Evolutionary conservation across 2,113 vertebrate genomes (phyloP).

Genomic region (Chaenogobius annularis): DNA sequence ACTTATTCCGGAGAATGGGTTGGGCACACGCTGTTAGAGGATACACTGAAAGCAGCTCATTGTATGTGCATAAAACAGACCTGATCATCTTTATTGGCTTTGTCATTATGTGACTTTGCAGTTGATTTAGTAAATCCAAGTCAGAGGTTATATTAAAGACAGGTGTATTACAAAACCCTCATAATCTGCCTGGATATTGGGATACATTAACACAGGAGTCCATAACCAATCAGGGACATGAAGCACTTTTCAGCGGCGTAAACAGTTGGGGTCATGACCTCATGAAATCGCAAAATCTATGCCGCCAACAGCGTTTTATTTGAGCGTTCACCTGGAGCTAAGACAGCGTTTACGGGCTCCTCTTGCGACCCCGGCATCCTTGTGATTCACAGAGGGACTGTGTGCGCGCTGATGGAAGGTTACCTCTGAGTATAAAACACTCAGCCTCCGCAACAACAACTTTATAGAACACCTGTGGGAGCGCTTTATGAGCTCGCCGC

Average conservation of each 20-base stretch:
- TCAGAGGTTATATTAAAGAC: constrained; percentile 50
- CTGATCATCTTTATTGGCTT: constrained; percentile 47
- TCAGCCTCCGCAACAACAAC: constrained; percentile 64
- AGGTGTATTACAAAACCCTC: constrained; percentile 21
- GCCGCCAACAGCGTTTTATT: constrained; percentile 53
- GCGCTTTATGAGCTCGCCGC: constrained; percentile 55
- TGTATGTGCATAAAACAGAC: constrained; percentile 30
- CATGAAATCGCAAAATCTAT: constrained; percentile 54
- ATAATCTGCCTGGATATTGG: constrained; percentile 53
- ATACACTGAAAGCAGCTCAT: constrained; percentile 13
- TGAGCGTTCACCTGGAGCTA: constrained; percentile 51
- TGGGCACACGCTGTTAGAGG: constrained; percentile 15
- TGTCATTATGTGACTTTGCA: constrained; percentile 43
- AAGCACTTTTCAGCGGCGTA: constrained; percentile 47
- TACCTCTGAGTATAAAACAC: constrained; percentile 64
- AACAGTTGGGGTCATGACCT: constrained; percentile 52
- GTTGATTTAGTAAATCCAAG: constrained; percentile 47
- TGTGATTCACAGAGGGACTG: constrained; percentile 54
- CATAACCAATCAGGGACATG: constrained; percentile 50
- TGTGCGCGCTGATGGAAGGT: constrained; percentile 64
- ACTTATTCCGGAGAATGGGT: constrained; percentile 37
- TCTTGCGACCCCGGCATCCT: constrained; percentile 62
- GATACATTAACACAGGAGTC: constrained; percentile 48
- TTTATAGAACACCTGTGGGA: constrained; percentile 71
- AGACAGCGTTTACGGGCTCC: constrained; percentile 51